Evolutionary conservation across 2,797 vertebrate genomes (phyloP), one percentile per base, ranked within the genome.

Genomic region (Nannoperca australis): DNA sequence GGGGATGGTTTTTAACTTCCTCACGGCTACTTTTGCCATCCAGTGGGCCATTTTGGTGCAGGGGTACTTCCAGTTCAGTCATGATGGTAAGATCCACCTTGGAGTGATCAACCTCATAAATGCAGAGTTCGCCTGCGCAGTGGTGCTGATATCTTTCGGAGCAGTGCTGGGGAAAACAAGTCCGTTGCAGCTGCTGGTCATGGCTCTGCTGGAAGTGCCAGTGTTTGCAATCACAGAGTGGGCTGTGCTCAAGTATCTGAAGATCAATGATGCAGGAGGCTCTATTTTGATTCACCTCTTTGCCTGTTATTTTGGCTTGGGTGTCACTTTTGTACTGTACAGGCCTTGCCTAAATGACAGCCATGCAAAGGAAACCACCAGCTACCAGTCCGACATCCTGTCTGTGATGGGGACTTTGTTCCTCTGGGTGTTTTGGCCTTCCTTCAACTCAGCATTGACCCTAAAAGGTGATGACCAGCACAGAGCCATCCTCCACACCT

Each of bases 361-460:
- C 36, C 94, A 97, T 36, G 81, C 93, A 32, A 97, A 96, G 77
- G 94, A 95, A 54, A 83, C 1, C 17, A 94, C 95, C 9, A 95
- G 94, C 64, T 92, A 94, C 74, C 87, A 88, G 30, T 97, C 97
- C 0, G 95, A 97, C 79, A 81, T 97, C 50, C 73, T 95, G 30
- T 95, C 97, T 13, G 75, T 96, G 22, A 82, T 96, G 64, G 97
- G 97, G 15, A 96, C 90, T 0, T 87, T 97, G 83, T 95, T 96
- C 79, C 96, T 97, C 15, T 97, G 97, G 96, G 96, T 97, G 55
- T 97, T 97, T 85, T 97, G 96, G 96, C 96, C 96, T 15, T 96
- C 96, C 9, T 97, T 97, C 12, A 96, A 97, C 89, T 96, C 96
- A 0, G 92, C 95, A 1, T 73, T 96, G 70, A 95, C 95, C 69